A percentile compares a stretch with the other conserved stretches of the same genome.
Conservation (phyloP, 2,113 vertebrate species). For the Platichthys flesus region DNA sequence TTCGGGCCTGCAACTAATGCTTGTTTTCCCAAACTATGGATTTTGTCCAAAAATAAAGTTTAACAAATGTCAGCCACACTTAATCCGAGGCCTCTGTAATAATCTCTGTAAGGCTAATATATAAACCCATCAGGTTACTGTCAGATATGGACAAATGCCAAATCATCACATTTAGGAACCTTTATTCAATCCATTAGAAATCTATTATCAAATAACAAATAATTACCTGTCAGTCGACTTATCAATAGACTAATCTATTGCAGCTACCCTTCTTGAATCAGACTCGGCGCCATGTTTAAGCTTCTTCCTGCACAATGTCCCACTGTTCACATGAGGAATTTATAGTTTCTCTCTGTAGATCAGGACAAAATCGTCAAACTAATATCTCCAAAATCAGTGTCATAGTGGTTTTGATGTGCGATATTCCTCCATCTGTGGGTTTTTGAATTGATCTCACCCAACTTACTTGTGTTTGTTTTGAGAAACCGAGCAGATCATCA, state of each 20-base stretch:
- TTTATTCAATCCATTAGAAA: too few relatives aligned
- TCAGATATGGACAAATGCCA: too few relatives aligned
- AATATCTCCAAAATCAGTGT: neutral
- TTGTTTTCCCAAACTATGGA: neutral
- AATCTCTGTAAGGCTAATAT: neutral
- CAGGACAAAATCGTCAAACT: neutral
- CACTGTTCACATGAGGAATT: neutral
- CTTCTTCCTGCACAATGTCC: neutral
- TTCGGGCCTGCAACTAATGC: neutral
- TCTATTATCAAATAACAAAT: too few relatives aligned
- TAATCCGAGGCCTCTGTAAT: too few relatives aligned
- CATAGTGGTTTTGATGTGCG: neutral
- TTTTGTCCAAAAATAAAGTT: neutral
- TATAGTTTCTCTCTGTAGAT: neutral
- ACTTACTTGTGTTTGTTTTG: neutral
- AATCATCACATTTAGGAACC: too few relatives aligned
- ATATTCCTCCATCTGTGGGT: neutral
- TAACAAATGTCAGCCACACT: too few relatives aligned
- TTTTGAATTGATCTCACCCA: neutral
- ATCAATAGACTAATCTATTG: neutral
- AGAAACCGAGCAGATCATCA: neutral
- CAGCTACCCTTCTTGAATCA: neutral
- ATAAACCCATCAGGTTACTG: neutral
- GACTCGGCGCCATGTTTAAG: neutral
- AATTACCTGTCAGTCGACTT: neutral